phyloP scores from a whole-genome alignment of 2,113 vertebrate genomes.

The Podarcis raffonei region DNA sequence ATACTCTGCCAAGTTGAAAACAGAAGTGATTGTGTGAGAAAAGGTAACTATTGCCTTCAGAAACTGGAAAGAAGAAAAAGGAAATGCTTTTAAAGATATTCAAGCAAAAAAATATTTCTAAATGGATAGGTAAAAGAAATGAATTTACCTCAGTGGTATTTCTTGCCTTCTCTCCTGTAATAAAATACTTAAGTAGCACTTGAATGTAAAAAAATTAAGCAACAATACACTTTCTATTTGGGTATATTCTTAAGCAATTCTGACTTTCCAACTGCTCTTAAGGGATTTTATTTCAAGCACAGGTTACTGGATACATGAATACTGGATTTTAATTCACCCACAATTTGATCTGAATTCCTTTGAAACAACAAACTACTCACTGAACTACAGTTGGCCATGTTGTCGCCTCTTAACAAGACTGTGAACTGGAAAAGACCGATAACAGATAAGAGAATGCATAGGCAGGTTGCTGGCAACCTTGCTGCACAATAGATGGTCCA shows the following conservation, averaged over 20 bases:
- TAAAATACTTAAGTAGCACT: slow-evolving; percentile 70
- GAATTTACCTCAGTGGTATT: slow-evolving; percentile 67
- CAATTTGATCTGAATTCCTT: slow-evolving; percentile 38
- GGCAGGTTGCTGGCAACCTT: neutral
- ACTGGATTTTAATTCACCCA: slow-evolving; percentile 13
- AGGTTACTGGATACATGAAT: neutral
- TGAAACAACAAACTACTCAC: slow-evolving; percentile 58
- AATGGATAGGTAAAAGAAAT: slow-evolving; percentile 70
- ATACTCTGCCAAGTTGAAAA: slow-evolving; percentile 67
- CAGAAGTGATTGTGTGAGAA: slow-evolving; percentile 73
- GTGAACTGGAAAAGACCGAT: slow-evolving; percentile 53
- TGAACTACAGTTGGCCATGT: slow-evolving; percentile 47
- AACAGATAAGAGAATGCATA: slow-evolving; percentile 39
- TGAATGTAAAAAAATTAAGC: slow-evolving; percentile 71
- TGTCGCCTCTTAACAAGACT: slow-evolving; percentile 45
- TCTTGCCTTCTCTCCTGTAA: slow-evolving; percentile 62
- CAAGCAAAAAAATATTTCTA: slow-evolving; percentile 76
- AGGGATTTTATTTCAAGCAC: slow-evolving; percentile 41
- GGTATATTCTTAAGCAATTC: slow-evolving; percentile 47
- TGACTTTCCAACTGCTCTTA: slow-evolving; percentile 35
- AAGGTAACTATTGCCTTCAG: slow-evolving; percentile 71
- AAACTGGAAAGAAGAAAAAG: slow-evolving; percentile 71
- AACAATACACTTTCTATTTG: slow-evolving; percentile 60
- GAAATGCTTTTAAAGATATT: slow-evolving; percentile 72
- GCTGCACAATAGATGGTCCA: neutral